These are phyloP conservation scores for Henricia sp. DNA, from an alignment of 53 echinoderm and acorn worm species.

Conservation along the genomic window DNA sequence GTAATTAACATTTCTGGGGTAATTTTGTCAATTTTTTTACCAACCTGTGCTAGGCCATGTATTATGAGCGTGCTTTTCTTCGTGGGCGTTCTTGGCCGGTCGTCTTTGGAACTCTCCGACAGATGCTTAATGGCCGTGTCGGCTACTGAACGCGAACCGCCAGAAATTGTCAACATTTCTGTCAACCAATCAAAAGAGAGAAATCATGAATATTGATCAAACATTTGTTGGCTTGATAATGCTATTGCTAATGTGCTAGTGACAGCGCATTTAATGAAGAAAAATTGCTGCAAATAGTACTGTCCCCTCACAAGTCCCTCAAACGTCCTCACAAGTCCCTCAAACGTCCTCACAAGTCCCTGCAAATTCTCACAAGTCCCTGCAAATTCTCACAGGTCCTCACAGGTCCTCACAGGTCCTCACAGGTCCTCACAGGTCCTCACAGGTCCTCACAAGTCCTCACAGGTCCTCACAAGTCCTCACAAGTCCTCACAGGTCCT, in stretches of 20 bases:
- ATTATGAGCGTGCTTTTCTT: conserved; percentile 98
- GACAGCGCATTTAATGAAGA: neutral
- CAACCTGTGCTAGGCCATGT: conserved; percentile 93
- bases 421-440: neutral
- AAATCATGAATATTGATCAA: conserved; percentile 36
- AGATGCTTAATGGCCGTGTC: conserved; percentile 94
- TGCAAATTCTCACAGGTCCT: no score
- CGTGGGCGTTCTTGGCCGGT: conserved; percentile 78
- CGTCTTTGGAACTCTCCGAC: conserved; percentile 75
- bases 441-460: neutral
- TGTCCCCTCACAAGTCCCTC: no score
- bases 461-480: neutral
- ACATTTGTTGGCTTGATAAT: no score
- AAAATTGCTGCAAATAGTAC: neutral
- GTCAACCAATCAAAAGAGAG: conserved; percentile 36
- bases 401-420: neutral
- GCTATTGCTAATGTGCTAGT: neutral
- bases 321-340: neutral
- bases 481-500: neutral
- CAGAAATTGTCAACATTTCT: conserved; percentile 33
- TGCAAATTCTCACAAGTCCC: no score
- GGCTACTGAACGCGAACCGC: conserved; percentile 68
- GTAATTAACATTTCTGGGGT: no score
- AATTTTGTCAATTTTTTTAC: neutral
- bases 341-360: no score